Evolutionary conservation across 2,113 vertebrate species (phyloP).

Genomic region (Myiozetetes cayanensis): DNA sequence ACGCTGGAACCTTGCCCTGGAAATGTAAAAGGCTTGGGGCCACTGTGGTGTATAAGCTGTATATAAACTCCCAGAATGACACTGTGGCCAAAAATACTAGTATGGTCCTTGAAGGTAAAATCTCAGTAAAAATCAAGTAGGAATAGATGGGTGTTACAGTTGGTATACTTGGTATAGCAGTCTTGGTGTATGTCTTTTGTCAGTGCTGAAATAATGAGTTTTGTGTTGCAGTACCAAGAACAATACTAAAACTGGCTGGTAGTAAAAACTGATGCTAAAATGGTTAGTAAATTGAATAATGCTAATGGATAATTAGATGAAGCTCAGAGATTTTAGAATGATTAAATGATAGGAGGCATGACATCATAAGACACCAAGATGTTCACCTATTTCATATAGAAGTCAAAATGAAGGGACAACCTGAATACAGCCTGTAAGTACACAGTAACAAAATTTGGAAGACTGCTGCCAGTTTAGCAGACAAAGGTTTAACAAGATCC

Average conservation of each 20-base stretch:
- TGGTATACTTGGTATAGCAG: not conserved
- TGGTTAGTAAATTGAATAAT: not conserved
- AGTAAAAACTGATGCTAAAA: not conserved
- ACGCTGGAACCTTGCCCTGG: not conserved
- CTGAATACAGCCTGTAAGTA: not conserved
- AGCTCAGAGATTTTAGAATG: not conserved
- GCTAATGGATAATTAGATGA: not conserved
- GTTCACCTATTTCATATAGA: not conserved
- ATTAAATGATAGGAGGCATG: not conserved
- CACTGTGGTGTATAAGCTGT: not conserved
- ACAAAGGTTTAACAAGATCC: not conserved
- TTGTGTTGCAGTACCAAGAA: not conserved
- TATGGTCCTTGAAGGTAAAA: not conserved
- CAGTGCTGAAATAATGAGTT: not conserved
- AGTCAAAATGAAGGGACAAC: not conserved
- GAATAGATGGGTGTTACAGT: not conserved
- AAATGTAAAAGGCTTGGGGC: not conserved
- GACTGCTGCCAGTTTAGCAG: not conserved
- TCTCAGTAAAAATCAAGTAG: not conserved
- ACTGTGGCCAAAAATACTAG: not conserved
- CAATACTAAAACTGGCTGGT: not conserved
- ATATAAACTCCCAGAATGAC: not conserved
- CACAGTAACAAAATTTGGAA: not conserved
- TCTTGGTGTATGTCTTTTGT: not conserved
- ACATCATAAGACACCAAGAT: not conserved